Evolutionary conservation across 2,797 vertebrate species (phyloP).

Genomic region (Percopsis omiscomaycus): DNA sequence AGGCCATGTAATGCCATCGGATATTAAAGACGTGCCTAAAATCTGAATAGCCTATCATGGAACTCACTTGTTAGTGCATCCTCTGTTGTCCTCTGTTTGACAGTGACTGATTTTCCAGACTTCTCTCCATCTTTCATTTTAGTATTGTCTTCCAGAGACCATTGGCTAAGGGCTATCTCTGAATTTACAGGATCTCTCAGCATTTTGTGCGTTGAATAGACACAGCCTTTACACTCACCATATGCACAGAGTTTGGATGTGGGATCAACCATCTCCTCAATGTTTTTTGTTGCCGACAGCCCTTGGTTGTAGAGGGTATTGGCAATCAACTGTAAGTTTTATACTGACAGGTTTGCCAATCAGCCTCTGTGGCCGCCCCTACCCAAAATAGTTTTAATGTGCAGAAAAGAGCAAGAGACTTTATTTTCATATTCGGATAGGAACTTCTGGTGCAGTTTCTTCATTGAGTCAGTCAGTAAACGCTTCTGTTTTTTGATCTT

Average conservation of each 20-base stretch:
- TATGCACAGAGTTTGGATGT: slow-evolving; percentile 6
- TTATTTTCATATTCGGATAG: slow-evolving; percentile 9
- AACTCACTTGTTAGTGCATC: slow-evolving; percentile 5
- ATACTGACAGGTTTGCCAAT: slow-evolving; percentile 24
- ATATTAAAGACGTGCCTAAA: slow-evolving; percentile 19
- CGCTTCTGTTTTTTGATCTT: slow-evolving; percentile 20
- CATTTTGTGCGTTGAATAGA: slow-evolving; percentile 1
- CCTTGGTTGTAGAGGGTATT: neutral
- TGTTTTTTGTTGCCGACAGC: neutral
- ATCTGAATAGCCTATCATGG: slow-evolving; percentile 20
- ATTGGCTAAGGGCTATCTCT: neutral
- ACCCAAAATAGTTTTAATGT: slow-evolving; percentile 19
- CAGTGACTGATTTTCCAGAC: slow-evolving; percentile 16
- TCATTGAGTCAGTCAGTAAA: slow-evolving; percentile 1
- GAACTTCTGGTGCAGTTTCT: slow-evolving; percentile 19
- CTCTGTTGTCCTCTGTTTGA: slow-evolving; percentile 20
- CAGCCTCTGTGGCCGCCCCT: slow-evolving; percentile 11
- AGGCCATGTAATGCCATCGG: neutral
- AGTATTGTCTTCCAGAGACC: neutral
- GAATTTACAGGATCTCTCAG: neutral
- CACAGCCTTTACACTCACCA: slow-evolving; percentile 8
- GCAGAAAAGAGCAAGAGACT: slow-evolving; percentile 8
- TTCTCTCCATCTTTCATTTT: slow-evolving; percentile 6
- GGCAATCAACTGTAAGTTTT: slow-evolving; percentile 23
- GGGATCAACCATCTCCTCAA: neutral